These are phyloP conservation scores for Lithodes maja DNA, from an alignment of 2,888 invertebrate species.

Conservation along the genomic window DNA sequence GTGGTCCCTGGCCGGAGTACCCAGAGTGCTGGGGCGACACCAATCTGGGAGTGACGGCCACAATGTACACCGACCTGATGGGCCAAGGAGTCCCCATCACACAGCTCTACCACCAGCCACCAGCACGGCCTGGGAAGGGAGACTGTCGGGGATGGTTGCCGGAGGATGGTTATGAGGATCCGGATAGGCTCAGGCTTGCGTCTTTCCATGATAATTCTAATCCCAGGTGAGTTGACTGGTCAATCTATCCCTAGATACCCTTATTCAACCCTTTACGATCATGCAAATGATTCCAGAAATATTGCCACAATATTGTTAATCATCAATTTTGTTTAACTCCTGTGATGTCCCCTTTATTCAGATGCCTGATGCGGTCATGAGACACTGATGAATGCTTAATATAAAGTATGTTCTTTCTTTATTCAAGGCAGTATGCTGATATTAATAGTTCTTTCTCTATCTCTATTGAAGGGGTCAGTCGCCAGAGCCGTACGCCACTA, in stretches of 20 bases:
- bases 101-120: conserved; percentile 47
- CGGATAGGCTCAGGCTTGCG: conserved; percentile 67
- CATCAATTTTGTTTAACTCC: too few relatives aligned
- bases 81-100: conserved; percentile 50
- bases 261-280: too few relatives aligned
- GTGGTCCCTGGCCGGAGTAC: conserved; percentile 67
- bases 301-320: too few relatives aligned
- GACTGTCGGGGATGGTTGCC: conserved; percentile 49
- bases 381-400: too few relatives aligned
- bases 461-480: conserved; percentile 57
- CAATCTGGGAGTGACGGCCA: neutral
- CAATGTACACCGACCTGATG: neutral
- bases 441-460: neutral
- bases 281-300: too few relatives aligned
- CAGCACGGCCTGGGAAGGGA: neutral
- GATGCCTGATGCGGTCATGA: too few relatives aligned
- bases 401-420: too few relatives aligned
- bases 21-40: conserved; percentile 65
- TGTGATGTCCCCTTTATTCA: too few relatives aligned
- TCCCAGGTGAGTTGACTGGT: conserved; percentile 34
- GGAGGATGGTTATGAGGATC: conserved; percentile 66
- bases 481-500: conserved; percentile 71
- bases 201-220: conserved; percentile 59
- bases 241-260: neutral
- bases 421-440: neutral